phyloP scores from a whole-genome alignment of 2,888 invertebrate genomes.

The Heliconius hortense region DNA sequence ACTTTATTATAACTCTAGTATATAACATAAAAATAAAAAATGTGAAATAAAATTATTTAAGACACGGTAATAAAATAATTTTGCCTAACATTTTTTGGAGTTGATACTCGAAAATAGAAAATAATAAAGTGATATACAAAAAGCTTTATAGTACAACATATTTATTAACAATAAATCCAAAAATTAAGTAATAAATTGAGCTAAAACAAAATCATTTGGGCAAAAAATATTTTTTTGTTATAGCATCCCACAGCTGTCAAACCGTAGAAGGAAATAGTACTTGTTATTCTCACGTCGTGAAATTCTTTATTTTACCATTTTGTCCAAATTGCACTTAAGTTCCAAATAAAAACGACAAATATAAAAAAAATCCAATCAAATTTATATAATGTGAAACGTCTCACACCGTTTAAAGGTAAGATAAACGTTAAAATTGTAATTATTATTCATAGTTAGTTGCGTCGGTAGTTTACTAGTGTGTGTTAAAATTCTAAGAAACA shows the following conservation, averaged over 20 bases:
- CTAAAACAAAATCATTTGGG: neutral
- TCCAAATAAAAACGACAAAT: neutral
- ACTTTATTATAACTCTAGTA: no score
- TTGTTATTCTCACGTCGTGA: conserved; percentile 24
- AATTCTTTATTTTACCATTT: neutral
- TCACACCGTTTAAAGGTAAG: conserved; percentile 38
- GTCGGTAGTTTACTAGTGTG: conserved; percentile 47
- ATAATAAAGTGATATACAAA: neutral
- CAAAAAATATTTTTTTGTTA: neutral
- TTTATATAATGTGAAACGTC: conserved; percentile 32
- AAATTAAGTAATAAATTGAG: neutral
- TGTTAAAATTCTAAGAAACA: conserved; percentile 73
- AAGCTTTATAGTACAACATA: neutral
- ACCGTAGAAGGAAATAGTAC: conserved; percentile 32
- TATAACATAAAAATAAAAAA: no score
- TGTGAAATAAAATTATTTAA: no score
- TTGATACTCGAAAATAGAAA: no score
- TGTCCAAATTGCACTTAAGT: no score
- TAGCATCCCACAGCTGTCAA: conserved; percentile 35
- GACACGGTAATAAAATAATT: no score
- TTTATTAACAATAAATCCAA: neutral
- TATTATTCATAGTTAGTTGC: conserved; percentile 56
- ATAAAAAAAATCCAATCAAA: neutral
- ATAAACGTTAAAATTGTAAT: conserved; percentile 47
- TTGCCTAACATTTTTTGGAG: no score